Evolutionary conservation across 2,888 invertebrate genomes (phyloP).

Genomic region (Lydus trimaculatus): DNA sequence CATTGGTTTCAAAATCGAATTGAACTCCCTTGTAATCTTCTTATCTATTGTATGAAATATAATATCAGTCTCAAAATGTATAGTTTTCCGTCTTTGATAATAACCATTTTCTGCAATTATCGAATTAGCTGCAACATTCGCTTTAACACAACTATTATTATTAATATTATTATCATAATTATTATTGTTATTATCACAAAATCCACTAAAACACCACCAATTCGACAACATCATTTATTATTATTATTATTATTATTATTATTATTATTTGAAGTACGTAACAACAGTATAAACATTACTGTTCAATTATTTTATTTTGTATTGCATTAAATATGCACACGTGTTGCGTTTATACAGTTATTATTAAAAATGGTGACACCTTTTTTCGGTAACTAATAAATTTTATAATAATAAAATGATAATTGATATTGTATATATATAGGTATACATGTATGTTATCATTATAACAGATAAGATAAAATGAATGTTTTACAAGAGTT

Average conservation of each 20-base stretch:
- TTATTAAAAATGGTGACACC: neutral
- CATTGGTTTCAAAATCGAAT: conserved; percentile 23
- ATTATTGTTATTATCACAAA: conserved; percentile 29
- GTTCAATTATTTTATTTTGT: neutral
- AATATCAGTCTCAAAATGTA: conserved; percentile 42
- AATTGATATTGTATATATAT: neutral
- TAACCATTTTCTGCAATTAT: conserved; percentile 26
- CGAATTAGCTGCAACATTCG: conserved; percentile 5
- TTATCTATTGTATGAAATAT: conserved; percentile 11
- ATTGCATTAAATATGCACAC: neutral
- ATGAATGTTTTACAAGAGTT: neutral
- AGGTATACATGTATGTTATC: too few relatives aligned
- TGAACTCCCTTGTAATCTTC: conserved; percentile 18
- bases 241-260: neutral
- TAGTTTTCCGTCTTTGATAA: conserved; percentile 43
- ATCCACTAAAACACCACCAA: conserved; percentile 40
- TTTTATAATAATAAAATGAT: conserved; percentile 3
- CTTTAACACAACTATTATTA: neutral
- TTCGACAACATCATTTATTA: conserved; percentile 10
- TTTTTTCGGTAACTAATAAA: neutral
- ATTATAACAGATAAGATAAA: conserved; percentile 1
- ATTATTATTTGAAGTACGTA: neutral
- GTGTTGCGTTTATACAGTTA: neutral
- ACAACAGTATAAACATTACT: neutral
- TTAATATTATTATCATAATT: neutral